phyloP scores from a whole-genome alignment of 2,888 invertebrate species.

The Pristionchus entomophagus region DNA sequence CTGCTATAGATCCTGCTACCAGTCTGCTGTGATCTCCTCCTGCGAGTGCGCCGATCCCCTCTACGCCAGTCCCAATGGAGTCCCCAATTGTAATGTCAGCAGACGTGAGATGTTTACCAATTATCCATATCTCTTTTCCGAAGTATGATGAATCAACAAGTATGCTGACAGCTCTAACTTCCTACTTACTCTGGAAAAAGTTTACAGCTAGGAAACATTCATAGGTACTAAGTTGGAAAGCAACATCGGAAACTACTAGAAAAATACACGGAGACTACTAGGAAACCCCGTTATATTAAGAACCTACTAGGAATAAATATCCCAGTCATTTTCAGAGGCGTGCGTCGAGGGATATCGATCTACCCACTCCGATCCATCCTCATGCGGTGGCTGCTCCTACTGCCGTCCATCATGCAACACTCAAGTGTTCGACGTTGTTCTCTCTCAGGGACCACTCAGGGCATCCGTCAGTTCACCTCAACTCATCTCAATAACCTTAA shows the following conservation, averaged over 20 bases:
- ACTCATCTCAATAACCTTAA: background rate
- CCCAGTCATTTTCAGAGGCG: background rate
- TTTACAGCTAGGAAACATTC: no score
- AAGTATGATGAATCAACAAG: no score
- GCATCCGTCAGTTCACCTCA: background rate
- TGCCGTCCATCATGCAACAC: background rate
- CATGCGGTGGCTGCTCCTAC: background rate
- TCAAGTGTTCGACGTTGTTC: background rate
- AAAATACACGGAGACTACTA: no score
- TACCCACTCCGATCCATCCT: background rate
- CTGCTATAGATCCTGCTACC: background rate
- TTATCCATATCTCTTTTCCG: background rate
- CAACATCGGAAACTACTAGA: no score
- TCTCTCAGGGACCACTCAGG: background rate
- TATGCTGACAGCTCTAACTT: no score
- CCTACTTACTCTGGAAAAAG: background rate
- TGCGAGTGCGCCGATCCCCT: slow-evolving; percentile 1
- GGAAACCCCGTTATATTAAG: no score
- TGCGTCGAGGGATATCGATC: background rate
- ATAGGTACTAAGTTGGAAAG: no score
- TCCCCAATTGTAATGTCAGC: background rate
- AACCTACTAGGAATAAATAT: no score
- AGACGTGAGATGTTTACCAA: background rate
- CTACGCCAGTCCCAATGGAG: background rate
- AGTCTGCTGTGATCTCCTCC: background rate